A percentile compares a stretch with the other conserved stretches of the same genome.
These are phyloP conservation scores for Drosophila bifasciata DNA, from an alignment of 1,140 invertebrate species.

Conservation along the genomic window DNA sequence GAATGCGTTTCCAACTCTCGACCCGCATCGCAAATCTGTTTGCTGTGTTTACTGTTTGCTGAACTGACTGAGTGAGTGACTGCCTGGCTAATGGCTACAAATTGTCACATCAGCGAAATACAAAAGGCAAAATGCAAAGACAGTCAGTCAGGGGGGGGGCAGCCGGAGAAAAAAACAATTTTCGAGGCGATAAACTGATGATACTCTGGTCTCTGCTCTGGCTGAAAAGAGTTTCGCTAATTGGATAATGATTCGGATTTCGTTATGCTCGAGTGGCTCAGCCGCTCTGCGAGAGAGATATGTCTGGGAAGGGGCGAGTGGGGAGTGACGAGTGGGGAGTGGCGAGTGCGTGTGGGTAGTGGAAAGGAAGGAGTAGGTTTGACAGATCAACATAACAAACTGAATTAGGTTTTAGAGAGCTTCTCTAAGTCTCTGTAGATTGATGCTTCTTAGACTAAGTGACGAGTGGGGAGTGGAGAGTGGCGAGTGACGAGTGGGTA, in stretches of 20 bases:
- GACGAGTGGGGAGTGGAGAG: no score
- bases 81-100: constrained; percentile 49
- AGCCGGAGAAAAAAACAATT: constrained; percentile 25
- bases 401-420: no score
- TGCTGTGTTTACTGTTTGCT: no score
- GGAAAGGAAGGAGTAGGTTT: no score
- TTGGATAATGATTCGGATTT: constrained; percentile 37
- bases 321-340: not conserved
- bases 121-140: constrained; percentile 6
- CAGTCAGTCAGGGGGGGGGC: not conserved
- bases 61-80: constrained; percentile 28
- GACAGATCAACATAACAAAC: no score
- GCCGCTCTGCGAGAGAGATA: not conserved
- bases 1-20: constrained; percentile 5
- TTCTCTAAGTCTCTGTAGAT: no score
- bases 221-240: constrained; percentile 20
- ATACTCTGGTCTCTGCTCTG: no score
- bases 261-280: not conserved
- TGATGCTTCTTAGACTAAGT: no score
- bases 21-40: constrained; percentile 16
- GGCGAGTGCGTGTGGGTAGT: not conserved
- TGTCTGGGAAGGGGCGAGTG: not conserved
- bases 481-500: no score
- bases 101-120: constrained; percentile 49
- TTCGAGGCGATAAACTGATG: constrained; percentile 48